Evolutionary conservation across 92 coral and sea anemone species (phyloP).

Genomic region (Phenganax marumi): DNA sequence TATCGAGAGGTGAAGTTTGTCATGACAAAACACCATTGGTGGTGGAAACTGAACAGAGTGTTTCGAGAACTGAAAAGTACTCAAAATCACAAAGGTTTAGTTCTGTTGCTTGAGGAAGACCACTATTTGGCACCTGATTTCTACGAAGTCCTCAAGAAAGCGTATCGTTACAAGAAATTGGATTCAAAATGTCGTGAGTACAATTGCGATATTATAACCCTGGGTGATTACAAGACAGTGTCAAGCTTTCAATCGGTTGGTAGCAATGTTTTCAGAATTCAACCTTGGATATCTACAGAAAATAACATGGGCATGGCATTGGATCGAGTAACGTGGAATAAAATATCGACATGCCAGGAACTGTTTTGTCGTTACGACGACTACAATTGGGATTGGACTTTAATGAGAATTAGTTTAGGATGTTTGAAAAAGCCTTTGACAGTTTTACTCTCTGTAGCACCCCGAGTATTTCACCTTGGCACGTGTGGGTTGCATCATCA

Average conservation of each 20-base stretch:
- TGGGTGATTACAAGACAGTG: constrained; percentile 69
- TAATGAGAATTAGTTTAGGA: constrained; percentile 76
- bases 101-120: constrained; percentile 92
- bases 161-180: constrained; percentile 6
- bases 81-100: constrained; percentile 73
- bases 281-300: constrained; percentile 71
- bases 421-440: constrained; percentile 61
- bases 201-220: constrained; percentile 78
- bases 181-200: constrained; percentile 56
- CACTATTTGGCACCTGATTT: constrained; percentile 93
- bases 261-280: constrained; percentile 60
- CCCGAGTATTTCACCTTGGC: constrained; percentile 91
- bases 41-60: constrained; percentile 96
- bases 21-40: constrained; percentile 98
- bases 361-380: constrained; percentile 69
- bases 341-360: constrained; percentile 65
- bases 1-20: constrained; percentile 89
- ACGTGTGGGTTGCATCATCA: constrained; percentile 98
- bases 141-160: constrained; percentile 68
- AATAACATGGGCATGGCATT: constrained; percentile 98
- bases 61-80: constrained; percentile 76
- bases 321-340: constrained; percentile 78
- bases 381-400: constrained; percentile 98
- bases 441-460: constrained; percentile 72
- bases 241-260: constrained; percentile 60